Evolutionary conservation across 2,113 vertebrate genomes (phyloP).

Genomic region (Tetrao urogallus): DNA sequence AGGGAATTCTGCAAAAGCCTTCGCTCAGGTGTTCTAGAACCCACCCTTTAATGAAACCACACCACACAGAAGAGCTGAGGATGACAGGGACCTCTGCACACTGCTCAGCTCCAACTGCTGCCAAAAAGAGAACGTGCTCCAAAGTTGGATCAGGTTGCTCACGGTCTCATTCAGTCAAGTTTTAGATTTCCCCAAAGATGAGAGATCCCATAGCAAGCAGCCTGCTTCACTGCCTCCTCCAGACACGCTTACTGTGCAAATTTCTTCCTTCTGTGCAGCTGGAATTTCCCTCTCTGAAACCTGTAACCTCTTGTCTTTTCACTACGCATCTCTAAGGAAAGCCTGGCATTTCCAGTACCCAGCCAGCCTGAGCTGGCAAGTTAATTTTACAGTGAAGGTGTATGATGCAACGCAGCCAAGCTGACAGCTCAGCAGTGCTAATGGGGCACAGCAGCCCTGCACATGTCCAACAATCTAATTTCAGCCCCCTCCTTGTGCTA

Average conservation of each 20-base stretch:
- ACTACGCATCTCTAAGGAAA: neutral
- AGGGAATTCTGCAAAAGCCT: neutral
- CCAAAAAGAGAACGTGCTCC: neutral
- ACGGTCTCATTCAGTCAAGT: neutral
- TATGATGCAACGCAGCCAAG: neutral
- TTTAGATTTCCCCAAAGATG: neutral
- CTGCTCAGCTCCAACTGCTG: rapidly evolving
- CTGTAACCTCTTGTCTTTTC: neutral
- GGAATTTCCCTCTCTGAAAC: neutral
- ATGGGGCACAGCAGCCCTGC: neutral
- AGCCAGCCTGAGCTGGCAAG: neutral
- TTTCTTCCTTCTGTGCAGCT: neutral
- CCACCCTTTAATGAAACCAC: neutral
- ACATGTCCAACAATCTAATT: slow-evolving; percentile 22
- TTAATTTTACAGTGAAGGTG: slow-evolving; percentile 7
- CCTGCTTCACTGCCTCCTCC: neutral
- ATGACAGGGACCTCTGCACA: neutral
- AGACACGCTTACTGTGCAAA: neutral
- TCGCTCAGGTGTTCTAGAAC: neutral
- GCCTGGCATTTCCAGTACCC: neutral
- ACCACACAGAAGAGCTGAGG: rapidly evolving
- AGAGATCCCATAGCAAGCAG: neutral
- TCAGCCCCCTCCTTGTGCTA: neutral
- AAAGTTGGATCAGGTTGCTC: neutral
- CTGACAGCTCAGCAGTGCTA: slow-evolving; percentile 31